phyloP scores from a whole-genome alignment of 2,113 vertebrate species.

The Scomber colias region DNA sequence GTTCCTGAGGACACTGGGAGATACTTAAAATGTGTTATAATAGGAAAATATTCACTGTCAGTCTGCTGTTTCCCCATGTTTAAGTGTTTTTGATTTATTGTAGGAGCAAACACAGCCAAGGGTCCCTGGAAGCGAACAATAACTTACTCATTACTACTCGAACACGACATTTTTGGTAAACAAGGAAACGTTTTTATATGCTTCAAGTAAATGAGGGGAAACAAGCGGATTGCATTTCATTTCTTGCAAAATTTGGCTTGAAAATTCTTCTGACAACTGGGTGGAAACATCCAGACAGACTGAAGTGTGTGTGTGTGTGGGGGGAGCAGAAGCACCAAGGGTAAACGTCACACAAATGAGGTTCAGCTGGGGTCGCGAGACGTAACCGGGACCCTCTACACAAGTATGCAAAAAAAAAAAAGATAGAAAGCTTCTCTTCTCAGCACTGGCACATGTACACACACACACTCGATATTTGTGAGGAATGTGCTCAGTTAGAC shows the following conservation, averaged over 20 bases:
- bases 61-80: too few relatives aligned
- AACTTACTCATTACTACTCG: not conserved
- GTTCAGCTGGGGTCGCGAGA: conserved; percentile 36
- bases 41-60: too few relatives aligned
- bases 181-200: conserved; percentile 16
- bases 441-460: conserved; percentile 7
- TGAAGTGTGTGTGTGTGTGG: not conserved
- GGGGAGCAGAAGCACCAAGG: not conserved
- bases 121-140: not conserved
- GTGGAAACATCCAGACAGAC: conserved; percentile 5
- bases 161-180: not conserved
- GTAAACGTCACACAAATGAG: conserved; percentile 19
- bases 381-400: conserved; percentile 40
- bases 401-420: conserved; percentile 3
- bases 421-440: conserved; percentile 27
- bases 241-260: conserved; percentile 17
- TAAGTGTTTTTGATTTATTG: too few relatives aligned
- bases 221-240: conserved; percentile 31
- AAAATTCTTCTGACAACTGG: conserved; percentile 21
- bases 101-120: not conserved
- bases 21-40: not conserved
- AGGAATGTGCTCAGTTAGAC: conserved; percentile 53
- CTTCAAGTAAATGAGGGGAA: conserved; percentile 33
- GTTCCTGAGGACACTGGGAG: not conserved
- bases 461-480: conserved; percentile 37